Conservation (phyloP, 1,140 invertebrate species). For the Laupala kohalensis region DNA sequence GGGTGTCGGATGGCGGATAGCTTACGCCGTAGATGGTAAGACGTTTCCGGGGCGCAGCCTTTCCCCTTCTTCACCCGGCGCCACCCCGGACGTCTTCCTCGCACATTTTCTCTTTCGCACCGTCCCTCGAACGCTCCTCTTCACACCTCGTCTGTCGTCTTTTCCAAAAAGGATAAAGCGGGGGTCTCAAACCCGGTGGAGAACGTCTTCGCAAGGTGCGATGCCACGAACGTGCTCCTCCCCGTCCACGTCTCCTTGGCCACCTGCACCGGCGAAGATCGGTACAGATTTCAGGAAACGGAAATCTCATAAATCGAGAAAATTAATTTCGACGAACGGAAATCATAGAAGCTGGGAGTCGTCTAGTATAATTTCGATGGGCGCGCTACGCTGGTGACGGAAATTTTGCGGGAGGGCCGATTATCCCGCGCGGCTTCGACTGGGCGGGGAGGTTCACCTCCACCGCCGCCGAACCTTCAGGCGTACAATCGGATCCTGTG, state of each 20-base stretch:
- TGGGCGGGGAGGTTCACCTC: too few species aligned
- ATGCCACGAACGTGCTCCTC: neutral
- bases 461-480: neutral
- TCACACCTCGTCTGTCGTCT: neutral
- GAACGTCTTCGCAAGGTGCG: too few species aligned
- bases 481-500: neutral
- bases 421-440: too few species aligned
- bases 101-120: too few species aligned
- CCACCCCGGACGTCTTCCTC: too few species aligned
- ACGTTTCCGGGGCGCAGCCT: neutral
- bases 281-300: neutral
- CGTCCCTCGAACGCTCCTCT: too few species aligned
- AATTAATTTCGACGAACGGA: neutral
- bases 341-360: neutral
- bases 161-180: too few species aligned
- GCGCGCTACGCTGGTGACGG: too few species aligned
- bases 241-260: neutral
- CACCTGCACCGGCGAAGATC: too few species aligned
- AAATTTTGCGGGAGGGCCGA: too few species aligned
- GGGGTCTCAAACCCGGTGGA: too few species aligned
- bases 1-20: neutral
- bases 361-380: neutral
- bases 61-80: neutral
- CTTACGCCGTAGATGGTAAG: neutral
- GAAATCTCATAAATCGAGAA: neutral